Evolutionary conservation across 2,888 invertebrate genomes (phyloP).

Genomic region (Vandiemenella viatica): DNA sequence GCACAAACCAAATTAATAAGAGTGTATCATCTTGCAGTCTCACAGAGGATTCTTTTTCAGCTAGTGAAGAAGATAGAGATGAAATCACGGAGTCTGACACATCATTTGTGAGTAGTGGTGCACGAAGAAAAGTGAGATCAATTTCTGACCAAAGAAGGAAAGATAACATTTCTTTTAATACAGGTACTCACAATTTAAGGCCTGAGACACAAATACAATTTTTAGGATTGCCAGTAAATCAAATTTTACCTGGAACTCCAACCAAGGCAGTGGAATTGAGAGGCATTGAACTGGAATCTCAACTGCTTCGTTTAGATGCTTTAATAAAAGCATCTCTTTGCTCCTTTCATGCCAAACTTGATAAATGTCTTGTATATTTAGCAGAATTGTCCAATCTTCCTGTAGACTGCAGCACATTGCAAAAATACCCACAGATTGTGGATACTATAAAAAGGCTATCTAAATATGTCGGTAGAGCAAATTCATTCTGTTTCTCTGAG

Average conservation of each 20-base stretch:
- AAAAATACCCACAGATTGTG: constrained; percentile 64
- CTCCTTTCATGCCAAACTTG: constrained; percentile 53
- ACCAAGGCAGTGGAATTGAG: constrained; percentile 35
- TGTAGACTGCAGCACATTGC: constrained; percentile 56
- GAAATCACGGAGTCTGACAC: not conserved
- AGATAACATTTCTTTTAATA: too few relatives aligned
- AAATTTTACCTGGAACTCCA: too few relatives aligned
- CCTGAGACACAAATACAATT: too few relatives aligned
- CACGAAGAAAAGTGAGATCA: too few relatives aligned
- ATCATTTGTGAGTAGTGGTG: too few relatives aligned
- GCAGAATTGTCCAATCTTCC: constrained; percentile 43
- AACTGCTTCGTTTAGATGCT: constrained; percentile 46
- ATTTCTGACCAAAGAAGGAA: too few relatives aligned
- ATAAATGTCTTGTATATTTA: constrained; percentile 51
- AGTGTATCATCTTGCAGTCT: not conserved
- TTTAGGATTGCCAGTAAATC: too few relatives aligned
- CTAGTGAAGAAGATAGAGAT: not conserved
- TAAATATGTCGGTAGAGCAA: constrained; percentile 61
- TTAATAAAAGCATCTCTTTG: constrained; percentile 51
- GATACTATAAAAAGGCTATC: constrained; percentile 53
- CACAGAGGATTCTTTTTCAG: not conserved
- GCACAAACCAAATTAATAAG: too few relatives aligned
- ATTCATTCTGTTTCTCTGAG: constrained; percentile 50
- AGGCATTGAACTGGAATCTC: constrained; percentile 47
- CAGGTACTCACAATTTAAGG: too few relatives aligned